phyloP scores from a whole-genome alignment of 2,113 vertebrate species.

The Campylorhamphus procurvoides region DNA sequence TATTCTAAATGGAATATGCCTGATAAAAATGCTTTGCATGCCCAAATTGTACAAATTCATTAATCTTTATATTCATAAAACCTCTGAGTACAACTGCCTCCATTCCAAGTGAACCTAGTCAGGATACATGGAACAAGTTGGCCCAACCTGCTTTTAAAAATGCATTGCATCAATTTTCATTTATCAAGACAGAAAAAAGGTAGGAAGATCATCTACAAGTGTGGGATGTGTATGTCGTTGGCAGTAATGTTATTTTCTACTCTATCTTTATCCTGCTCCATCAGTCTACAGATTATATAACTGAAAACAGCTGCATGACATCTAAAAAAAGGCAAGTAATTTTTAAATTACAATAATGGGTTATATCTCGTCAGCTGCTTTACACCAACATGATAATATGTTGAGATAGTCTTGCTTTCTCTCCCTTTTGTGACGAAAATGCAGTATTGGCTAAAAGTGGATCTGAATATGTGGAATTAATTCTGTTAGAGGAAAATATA shows the following conservation, averaged over 20 bases:
- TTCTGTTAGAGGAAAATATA: neutral
- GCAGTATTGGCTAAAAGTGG: neutral
- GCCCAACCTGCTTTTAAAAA: neutral
- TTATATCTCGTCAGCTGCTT: neutral
- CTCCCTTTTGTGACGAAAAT: neutral
- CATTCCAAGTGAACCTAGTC: neutral
- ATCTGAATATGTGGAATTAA: neutral
- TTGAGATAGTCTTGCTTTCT: neutral
- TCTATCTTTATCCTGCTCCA: neutral
- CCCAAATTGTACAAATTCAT: slow-evolving; percentile 74
- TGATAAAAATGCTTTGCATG: slow-evolving; percentile 72
- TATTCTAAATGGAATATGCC: slow-evolving; percentile 66
- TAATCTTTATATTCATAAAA: slow-evolving; percentile 61
- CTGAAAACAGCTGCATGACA: slow-evolving; percentile 5
- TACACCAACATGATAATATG: neutral
- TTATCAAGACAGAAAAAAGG: neutral
- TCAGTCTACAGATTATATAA: neutral
- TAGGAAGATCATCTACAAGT: neutral
- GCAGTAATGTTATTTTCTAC: neutral
- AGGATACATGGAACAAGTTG: neutral
- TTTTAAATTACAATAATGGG: neutral
- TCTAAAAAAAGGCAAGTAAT: slow-evolving; percentile 23
- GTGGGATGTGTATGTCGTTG: neutral
- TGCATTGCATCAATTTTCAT: neutral
- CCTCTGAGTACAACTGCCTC: neutral